Evolutionary conservation across 2,113 vertebrate genomes (phyloP), one percentile per base, ranked within the genome.

Genomic region (Odontesthes bonariensis): DNA sequence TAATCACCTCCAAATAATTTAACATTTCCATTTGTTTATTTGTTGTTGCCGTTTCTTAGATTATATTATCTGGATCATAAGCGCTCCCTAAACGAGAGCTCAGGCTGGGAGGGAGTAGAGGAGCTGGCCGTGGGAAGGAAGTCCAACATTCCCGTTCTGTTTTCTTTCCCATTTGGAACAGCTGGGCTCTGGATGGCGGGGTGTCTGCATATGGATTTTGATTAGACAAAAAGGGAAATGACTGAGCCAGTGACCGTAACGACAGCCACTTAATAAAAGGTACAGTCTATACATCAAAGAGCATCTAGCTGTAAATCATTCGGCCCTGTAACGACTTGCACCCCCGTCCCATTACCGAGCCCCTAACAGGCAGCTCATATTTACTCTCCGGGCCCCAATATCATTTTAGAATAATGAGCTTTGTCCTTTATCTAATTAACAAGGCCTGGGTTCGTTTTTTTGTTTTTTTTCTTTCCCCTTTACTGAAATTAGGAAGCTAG

Each of bases 351-450:
- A 95, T 96, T 95, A 95, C 89, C 84, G 82, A 85, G 92, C 93
- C 92, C 92, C 92, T 77, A 85, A 85, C 92, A 93, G 94, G 95
- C 93, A 92, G 83, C 94, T 94, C 95, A 94, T 96, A 95, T 96
- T 96, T 96, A 96, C 95, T 92, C 95, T 91, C 92, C 93, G 69
- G 79, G 95, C 95, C 78, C 95, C 77, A 75, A 95, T 96, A 97
- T 96, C 95, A 96, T 96, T 97, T 97, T 94, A 97, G 95, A 97
- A 96, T 97, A 98, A 97, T 97, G 96, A 96, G 95, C 94, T 95
- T 96, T 96, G 95, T 96, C 93, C 95, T 95, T 96, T 95, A 97
- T 97, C 96, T 96, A 97, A 98, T 98, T 98, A 97, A 96, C 95
- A 87, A 91, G 93, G 95, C 94, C 93, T 92, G 93, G 94, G 78